phyloP scores from a whole-genome alignment of 2,113 vertebrate genomes.

The Aramus guarauna region DNA sequence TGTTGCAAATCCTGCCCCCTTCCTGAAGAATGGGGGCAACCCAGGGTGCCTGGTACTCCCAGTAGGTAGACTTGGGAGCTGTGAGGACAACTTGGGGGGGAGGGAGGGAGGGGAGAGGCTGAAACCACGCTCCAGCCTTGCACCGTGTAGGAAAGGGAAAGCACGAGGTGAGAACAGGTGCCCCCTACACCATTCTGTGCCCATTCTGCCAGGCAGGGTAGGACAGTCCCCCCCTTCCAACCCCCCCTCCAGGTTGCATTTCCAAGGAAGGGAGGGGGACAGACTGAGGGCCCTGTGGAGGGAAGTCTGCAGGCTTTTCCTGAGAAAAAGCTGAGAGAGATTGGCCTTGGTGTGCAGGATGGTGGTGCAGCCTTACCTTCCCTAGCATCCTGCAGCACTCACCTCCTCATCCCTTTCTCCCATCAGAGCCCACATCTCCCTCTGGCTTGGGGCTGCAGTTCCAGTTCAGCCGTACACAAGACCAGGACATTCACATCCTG shows the following conservation, averaged over 20 bases:
- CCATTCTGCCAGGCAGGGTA: neutral
- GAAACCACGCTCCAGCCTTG: neutral
- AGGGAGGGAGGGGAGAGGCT: neutral
- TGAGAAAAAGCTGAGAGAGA: conserved; percentile 60
- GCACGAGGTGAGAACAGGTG: neutral
- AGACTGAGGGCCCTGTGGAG: neutral
- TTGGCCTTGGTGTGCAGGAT: accelerated
- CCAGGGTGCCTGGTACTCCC: neutral
- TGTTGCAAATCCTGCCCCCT: accelerated
- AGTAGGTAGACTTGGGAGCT: accelerated
- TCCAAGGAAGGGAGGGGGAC: neutral
- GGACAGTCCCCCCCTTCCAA: neutral
- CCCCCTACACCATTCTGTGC: neutral
- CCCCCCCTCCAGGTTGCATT: accelerated
- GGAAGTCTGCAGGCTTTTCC: conserved; percentile 56
- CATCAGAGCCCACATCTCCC: conserved; percentile 56
- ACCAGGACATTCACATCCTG: conserved; percentile 78
- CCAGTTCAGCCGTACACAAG: conserved; percentile 79
- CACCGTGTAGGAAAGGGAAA: neutral
- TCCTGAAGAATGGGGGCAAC: neutral
- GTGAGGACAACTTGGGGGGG: neutral
- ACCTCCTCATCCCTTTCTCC: neutral
- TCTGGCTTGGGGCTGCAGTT: conserved; percentile 75
- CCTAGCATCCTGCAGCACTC: neutral
- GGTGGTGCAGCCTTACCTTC: neutral